phyloP scores from a whole-genome alignment of 1,140 invertebrate genomes.

The Tribolium castaneum region DNA sequence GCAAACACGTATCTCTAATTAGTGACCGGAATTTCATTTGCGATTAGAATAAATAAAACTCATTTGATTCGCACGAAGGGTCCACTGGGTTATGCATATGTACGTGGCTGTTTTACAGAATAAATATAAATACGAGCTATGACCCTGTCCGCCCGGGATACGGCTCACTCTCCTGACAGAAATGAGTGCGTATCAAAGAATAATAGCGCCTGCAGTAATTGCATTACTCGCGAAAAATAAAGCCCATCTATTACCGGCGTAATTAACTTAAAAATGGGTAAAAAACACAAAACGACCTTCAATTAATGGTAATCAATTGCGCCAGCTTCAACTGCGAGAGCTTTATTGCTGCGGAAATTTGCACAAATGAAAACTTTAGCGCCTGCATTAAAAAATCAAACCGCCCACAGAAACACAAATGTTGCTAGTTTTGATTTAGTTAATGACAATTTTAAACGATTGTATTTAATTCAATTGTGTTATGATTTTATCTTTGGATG shows the following conservation, averaged over 20 bases:
- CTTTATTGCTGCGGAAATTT: background rate
- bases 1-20: slow-evolving; percentile 42
- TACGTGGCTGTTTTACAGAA: slow-evolving; percentile 41
- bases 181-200: slow-evolving; percentile 32
- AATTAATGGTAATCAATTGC: slow-evolving; percentile 29
- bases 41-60: slow-evolving; percentile 43
- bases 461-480: background rate
- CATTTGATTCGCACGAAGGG: slow-evolving; percentile 38
- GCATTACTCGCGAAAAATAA: slow-evolving; percentile 21
- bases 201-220: slow-evolving; percentile 22
- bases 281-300: slow-evolving; percentile 19
- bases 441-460: background rate
- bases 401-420: too few relatives aligned
- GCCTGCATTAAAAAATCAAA: background rate
- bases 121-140: slow-evolving; percentile 38
- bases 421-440: background rate
- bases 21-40: slow-evolving; percentile 42
- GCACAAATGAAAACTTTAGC: background rate
- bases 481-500: background rate
- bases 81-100: slow-evolving; percentile 37
- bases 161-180: slow-evolving; percentile 21
- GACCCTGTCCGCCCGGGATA: background rate
- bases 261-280: slow-evolving; percentile 31
- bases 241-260: slow-evolving; percentile 19
- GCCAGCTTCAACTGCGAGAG: background rate